Percentiles rank a stretch among this genome's conserved stretches.
phyloP scores from a whole-genome alignment of 2,797 vertebrate genomes.

The Myotis vivesi region DNA sequence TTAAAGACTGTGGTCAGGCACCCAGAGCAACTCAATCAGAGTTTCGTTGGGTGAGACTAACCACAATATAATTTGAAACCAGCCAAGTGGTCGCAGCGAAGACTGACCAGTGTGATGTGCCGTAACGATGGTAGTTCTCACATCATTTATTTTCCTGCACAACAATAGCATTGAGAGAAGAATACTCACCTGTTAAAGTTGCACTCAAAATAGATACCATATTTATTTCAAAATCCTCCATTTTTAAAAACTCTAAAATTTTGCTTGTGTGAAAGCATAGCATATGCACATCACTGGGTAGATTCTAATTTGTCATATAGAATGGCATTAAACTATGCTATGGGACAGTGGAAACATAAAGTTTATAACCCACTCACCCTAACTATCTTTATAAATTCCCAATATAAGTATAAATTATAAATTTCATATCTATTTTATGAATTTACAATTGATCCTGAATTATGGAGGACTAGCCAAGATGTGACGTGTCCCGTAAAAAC shows the following conservation, averaged over 20 bases:
- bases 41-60: background rate
- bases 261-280: background rate
- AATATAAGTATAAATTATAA: background rate
- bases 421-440: conserved; percentile 26
- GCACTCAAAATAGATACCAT: background rate
- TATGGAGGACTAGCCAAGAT: conserved; percentile 58
- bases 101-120: background rate
- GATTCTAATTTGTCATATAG: background rate
- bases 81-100: background rate
- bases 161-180: background rate
- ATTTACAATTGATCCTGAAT: conserved; percentile 68
- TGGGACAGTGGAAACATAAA: conserved; percentile 42
- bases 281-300: background rate
- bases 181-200: background rate
- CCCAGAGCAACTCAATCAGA: background rate
- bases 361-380: conserved; percentile 59
- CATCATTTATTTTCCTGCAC: background rate
- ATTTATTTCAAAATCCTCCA: background rate
- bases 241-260: background rate
- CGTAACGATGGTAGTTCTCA: background rate
- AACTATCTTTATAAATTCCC: conserved; percentile 72
- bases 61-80: background rate
- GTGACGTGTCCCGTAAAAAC: background rate
- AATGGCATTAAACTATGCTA: background rate
- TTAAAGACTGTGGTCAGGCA: background rate